A percentile compares a stretch with the other conserved stretches of the same genome.
These are phyloP conservation scores for Liolophura sinensis DNA, from an alignment of 1,140 invertebrate genomes.

Conservation along the genomic window DNA sequence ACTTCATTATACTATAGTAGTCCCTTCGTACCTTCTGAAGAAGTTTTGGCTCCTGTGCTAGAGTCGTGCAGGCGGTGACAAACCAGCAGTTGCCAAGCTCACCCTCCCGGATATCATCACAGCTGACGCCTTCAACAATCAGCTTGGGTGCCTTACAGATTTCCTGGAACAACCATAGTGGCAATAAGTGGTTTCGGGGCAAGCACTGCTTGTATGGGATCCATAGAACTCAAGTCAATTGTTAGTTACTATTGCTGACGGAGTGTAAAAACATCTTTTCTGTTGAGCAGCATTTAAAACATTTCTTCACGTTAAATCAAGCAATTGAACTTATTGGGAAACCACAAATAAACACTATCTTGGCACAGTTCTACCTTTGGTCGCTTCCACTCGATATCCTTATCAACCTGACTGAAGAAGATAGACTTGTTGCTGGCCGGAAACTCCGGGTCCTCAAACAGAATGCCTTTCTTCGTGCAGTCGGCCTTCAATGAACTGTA, in stretches of 20 bases:
- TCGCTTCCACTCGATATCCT: conserved; percentile 49
- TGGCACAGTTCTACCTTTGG: conserved; percentile 32
- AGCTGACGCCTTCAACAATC: conserved; percentile 63
- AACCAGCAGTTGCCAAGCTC: conserved; percentile 67
- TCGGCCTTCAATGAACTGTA: conserved; percentile 52
- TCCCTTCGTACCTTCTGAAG: conserved; percentile 17
- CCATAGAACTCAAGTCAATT: too few relatives aligned
- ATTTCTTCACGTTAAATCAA: too few relatives aligned
- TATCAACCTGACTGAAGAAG: conserved; percentile 44
- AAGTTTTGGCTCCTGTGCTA: conserved; percentile 39
- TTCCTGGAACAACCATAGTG: conserved; percentile 41
- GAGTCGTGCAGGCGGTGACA: conserved; percentile 65
- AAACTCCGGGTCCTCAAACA: conserved; percentile 48
- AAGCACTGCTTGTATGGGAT: too few relatives aligned
- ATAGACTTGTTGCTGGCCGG: conserved; percentile 44
- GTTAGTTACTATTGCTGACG: too few relatives aligned
- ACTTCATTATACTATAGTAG: too few relatives aligned
- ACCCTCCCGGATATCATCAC: conserved; percentile 65
- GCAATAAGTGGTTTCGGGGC: too few relatives aligned
- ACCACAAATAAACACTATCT: too few relatives aligned
- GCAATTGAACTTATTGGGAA: too few relatives aligned
- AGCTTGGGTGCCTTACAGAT: conserved; percentile 58
- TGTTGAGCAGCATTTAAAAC: conserved; percentile 1
- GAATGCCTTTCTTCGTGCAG: conserved; percentile 41
- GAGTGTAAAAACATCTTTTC: not conserved